Evolutionary conservation across 2,888 invertebrate species (phyloP).

Genomic region (Cataglyphis altisquamis): DNA sequence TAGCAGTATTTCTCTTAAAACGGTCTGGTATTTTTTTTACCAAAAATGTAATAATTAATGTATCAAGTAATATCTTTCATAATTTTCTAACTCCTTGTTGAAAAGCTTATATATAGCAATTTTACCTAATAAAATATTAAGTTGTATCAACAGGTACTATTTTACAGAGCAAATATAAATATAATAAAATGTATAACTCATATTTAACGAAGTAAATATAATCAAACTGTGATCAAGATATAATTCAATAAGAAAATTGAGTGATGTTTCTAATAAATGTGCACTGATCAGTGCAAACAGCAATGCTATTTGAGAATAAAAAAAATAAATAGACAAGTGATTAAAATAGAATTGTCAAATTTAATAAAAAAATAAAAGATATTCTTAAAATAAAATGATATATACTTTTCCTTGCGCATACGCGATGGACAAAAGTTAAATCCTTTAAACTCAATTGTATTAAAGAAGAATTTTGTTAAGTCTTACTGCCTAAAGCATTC

Average conservation of each 20-base stretch:
- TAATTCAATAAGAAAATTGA: conserved; percentile 60
- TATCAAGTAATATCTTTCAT: conserved; percentile 42
- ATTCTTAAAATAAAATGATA: conserved; percentile 4
- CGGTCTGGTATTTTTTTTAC: conserved; percentile 45
- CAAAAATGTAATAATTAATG: neutral
- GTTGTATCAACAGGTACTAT: conserved; percentile 34
- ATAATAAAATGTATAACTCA: conserved; percentile 40
- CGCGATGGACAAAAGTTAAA: neutral
- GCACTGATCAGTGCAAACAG: conserved; percentile 20
- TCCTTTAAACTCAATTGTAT: neutral
- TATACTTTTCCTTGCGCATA: conserved; percentile 3
- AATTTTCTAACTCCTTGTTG: conserved; percentile 38
- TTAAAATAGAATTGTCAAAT: conserved; percentile 16
- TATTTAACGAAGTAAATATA: conserved; percentile 78
- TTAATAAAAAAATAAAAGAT: neutral
- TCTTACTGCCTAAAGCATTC: neutral
- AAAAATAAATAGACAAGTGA: neutral
- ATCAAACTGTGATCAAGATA: conserved; percentile 83
- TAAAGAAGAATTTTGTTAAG: neutral
- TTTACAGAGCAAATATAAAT: conserved; percentile 2
- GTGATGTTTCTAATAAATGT: conserved; percentile 36
- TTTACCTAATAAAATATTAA: conserved; percentile 40
- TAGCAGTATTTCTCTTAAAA: conserved; percentile 23
- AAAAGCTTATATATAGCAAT: conserved; percentile 13
- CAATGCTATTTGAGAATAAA: conserved; percentile 43